Base-by-base conservation (phyloP, 2,888 invertebrate species). In the Dryobotodes eremita region DNA sequence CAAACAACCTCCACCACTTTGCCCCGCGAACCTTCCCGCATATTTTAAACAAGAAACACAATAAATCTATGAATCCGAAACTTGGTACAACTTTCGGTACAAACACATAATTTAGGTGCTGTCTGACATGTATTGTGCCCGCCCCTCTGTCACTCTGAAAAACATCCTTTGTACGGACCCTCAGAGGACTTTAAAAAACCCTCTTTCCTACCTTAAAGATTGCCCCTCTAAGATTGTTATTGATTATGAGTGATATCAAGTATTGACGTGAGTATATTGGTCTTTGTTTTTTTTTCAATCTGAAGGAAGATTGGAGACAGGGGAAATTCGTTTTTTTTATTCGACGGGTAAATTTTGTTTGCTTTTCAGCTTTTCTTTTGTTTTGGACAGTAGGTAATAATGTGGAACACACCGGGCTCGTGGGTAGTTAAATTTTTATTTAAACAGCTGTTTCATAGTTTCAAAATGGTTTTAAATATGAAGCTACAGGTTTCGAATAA, bases 131-230 rank as follows among this genome's bases (percentile, higher is more conserved):
- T 82, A 90, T 89, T 88, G 90, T 89, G 80, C 48, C 62, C 77
- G 74, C 87, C 87, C 88, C 88, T 82, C 85, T 88, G 90, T 83
- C 87, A 86, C 87, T 89, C 91, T 88, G 91, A 90, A 92, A 92
- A 92, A 92, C 90, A 91, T 85, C 89, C 81, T 82, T 91, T 91
- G 90, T 92, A 68, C 66, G 55, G 66, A 78, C 86, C 92, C 92
- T 91, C 89, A 84, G 86, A 89, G 89, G 89, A 91, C 65, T 89
- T 92, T 91, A 90, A 91, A 92, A 92, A 88, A 82, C 89, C 89
- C 87, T 89, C 88, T 82, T 84, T 86, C 84, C 68, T 91, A 87
- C 87, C 88, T 91, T 91, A 65, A 91, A 92, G 91, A 92, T 89
- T 90, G 90, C 88, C 89, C 89, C 87, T 89, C 88, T 84, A 83